These are phyloP conservation scores for Calameuta pallipes DNA, from an alignment of 2,888 invertebrate genomes.

Conservation along the genomic window DNA sequence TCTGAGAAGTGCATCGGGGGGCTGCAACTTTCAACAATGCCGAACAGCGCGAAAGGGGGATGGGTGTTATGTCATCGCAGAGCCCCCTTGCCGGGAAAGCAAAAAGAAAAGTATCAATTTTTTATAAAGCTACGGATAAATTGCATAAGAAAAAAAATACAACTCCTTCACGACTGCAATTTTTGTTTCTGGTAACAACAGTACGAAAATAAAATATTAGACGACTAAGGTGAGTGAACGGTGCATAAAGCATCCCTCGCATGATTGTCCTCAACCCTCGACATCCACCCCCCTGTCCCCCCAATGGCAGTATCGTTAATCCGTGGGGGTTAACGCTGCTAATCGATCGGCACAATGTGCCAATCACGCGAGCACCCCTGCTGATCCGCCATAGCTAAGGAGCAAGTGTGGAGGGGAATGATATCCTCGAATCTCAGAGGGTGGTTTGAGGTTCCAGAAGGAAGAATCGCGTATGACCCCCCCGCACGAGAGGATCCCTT, in stretches of 20 bases:
- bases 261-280: neutral
- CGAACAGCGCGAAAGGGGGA: neutral
- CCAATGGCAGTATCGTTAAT: neutral
- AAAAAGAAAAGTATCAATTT: neutral
- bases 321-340: neutral
- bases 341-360: neutral
- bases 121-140: neutral
- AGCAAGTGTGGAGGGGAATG: neutral
- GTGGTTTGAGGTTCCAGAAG: neutral
- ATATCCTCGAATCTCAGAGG: neutral
- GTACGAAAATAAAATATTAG: neutral
- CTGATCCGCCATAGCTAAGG: neutral
- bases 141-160: neutral
- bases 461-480: neutral
- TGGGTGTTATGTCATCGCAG: neutral
- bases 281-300: neutral
- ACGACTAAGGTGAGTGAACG: neutral
- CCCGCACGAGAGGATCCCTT: neutral
- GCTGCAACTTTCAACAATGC: neutral
- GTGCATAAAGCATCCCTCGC: neutral
- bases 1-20: neutral
- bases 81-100: neutral
- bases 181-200: neutral
- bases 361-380: neutral
- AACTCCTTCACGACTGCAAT: neutral